Conservation (phyloP, 1,140 invertebrate species). For the Hirudo medicinalis region DNA sequence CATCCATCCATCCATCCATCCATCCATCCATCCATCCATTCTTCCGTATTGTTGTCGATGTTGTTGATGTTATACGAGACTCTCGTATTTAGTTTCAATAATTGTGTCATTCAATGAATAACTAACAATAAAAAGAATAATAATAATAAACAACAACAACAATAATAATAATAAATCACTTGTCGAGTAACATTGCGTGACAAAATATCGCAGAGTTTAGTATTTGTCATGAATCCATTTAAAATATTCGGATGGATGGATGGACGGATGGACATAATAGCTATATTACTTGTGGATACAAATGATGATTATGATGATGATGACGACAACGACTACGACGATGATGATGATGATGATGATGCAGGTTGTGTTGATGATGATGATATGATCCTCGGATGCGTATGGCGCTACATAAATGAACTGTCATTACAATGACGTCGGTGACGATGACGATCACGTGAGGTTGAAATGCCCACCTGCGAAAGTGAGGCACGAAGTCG, state of each 20-base stretch:
- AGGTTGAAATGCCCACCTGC: no score
- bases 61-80: no score
- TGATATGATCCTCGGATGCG: background rate
- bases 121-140: background rate
- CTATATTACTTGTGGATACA: no score
- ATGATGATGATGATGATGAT: background rate
- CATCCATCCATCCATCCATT: background rate
- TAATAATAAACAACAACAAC: background rate
- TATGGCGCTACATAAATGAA: background rate
- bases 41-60: no score
- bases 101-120: background rate
- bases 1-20: background rate
- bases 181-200: background rate
- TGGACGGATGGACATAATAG: constrained; percentile 9
- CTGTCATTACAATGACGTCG: background rate
- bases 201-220: background rate
- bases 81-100: no score
- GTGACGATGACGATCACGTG: no score
- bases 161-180: background rate
- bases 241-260: background rate
- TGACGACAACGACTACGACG: background rate
- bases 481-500: background rate
- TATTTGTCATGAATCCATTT: background rate
- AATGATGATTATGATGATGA: background rate
- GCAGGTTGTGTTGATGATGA: background rate